Evolutionary conservation across 2,888 invertebrate species (phyloP), one percentile per base, ranked within the genome.

Genomic region (Desoria tigrina): DNA sequence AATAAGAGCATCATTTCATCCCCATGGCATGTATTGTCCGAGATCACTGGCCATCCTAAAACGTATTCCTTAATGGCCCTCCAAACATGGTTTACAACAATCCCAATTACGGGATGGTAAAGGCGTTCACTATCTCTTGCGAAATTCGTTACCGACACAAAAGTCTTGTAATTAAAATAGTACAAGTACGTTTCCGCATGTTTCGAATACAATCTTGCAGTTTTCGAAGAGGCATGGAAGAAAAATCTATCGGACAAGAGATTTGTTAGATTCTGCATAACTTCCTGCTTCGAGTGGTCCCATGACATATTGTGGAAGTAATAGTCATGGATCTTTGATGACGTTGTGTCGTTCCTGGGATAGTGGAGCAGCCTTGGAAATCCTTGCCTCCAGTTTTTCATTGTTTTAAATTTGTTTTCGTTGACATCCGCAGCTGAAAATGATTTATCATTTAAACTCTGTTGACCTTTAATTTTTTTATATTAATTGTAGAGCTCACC

Each of bases 141-240:
- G 16, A 45, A 45, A 16, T 11, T 6, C 4, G 4, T 45, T 16
- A 45, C 6, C 28, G 63, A 66, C 7, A 28, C 56, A 23, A 58
- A 28, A 3, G n/a, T 3, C 3, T 7, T 42, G 49, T 56, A 50
- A 42, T 69, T 60, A 26, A 61, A 62, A 32, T 62, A 62, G 51
- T 73, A 73, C 16, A 71, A 24, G 24, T 68, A 68, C 16, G 69
- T 50, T 51, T 23, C 51, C n/a, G 73, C 65, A 49, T 69, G 63
- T 26, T 62, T 42, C 1, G 71, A 55, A 26, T 73, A 68, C 2
- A 71, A 39, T 32, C 60, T 51, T 1, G 71, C 71, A 18, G 65
- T 60, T 21, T 56, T 23, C 6, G 61, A 57, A 18, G 55, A 18
- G 0, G 67, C 60, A 9, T 63, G 62, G 51, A 68, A 65, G 27